Base-by-base conservation (phyloP, 1,140 invertebrate genomes). In the Araneus ventricosus region DNA sequence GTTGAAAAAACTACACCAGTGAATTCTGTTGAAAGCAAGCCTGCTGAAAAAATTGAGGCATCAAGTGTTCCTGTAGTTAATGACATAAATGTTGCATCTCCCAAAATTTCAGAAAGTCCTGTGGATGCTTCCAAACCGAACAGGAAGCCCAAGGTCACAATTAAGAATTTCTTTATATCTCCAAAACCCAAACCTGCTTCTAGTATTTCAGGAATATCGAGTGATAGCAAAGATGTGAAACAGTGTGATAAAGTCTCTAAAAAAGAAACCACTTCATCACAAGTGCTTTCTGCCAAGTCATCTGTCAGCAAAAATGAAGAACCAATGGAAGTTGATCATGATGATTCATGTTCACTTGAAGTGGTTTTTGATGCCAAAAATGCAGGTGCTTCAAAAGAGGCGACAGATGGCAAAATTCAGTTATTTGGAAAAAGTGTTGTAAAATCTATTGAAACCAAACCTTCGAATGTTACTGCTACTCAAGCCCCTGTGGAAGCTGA, bases 131-230 rank as follows among this genome's bases (percentile, higher is more conserved):
- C 70, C 20, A 90, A 90, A 20, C 4, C 45, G 10, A 61, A 59
- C 22, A 87, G 80, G 37, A 79, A 90, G 10, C 59, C 84, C 8
- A 93, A 93, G 59, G 34, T 79, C 39, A 63, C 91, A 24, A 93
- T 93, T 59, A 88, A 93, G 41, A 93, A 80, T 3, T 93, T 87
- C 30, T 93, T 93, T 45, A 61, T 27, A 14, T 88, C 91, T 52
- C 91, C 91, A 3, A 93, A 93, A 93, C 30, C 45, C 14, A 82
- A 39, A 61, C 59, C 82, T 24, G 24, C 22, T 14, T 34, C 10
- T 34, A 17, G 10, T 41, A 8, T 82, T 30, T 45, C 79, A 5
- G 80, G 8, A 8, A 34, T 30, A 63, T 30, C 17, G n/a, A n/a
- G 17, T 63, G n/a, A 17, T 37, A 3, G 20, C 37, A 30, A 39